These are phyloP conservation scores for Minunthozetes semirufus DNA, from an alignment of 2,888 invertebrate genomes.

Conservation along the genomic window DNA sequence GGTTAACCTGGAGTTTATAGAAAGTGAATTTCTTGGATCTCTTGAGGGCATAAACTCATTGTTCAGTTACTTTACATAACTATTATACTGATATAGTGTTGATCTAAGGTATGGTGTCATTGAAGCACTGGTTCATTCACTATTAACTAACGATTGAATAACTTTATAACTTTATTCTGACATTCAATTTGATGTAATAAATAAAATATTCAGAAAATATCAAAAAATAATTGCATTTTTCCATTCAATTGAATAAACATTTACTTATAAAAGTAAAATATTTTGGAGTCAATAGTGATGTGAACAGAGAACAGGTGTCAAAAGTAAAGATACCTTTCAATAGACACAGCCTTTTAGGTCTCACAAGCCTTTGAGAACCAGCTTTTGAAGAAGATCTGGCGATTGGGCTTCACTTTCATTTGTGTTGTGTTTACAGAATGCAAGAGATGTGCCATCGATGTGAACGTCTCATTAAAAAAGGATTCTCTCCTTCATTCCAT, in stretches of 20 bases:
- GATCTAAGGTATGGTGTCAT: constrained; percentile 16
- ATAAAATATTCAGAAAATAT: not conserved
- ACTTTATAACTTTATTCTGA: constrained; percentile 10
- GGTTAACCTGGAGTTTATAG: not conserved
- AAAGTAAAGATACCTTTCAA: not conserved
- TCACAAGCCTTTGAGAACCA: constrained; percentile 16
- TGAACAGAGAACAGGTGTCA: constrained; percentile 2
- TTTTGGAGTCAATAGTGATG: not conserved
- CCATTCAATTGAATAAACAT: not conserved
- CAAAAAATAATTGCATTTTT: constrained; percentile 6
- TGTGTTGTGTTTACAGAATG: not conserved
- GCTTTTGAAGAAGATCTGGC: not conserved
- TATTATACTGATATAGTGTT: not conserved
- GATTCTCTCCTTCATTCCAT: constrained; percentile 4
- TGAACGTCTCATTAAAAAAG: constrained; percentile 17
- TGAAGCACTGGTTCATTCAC: constrained; percentile 6
- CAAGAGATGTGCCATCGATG: not conserved
- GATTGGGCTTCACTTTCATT: constrained; percentile 10
- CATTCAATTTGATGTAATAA: constrained; percentile 1
- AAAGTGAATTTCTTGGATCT: not conserved
- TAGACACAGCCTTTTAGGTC: not conserved
- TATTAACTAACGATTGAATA: too few species aligned
- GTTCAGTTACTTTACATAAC: not conserved
- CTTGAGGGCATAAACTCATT: not conserved
- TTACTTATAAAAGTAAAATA: not conserved